Percentiles rank a stretch among this genome's conserved stretches.
Conservation (phyloP, 2,888 invertebrate genomes). For the Stenichneumon culpator region DNA sequence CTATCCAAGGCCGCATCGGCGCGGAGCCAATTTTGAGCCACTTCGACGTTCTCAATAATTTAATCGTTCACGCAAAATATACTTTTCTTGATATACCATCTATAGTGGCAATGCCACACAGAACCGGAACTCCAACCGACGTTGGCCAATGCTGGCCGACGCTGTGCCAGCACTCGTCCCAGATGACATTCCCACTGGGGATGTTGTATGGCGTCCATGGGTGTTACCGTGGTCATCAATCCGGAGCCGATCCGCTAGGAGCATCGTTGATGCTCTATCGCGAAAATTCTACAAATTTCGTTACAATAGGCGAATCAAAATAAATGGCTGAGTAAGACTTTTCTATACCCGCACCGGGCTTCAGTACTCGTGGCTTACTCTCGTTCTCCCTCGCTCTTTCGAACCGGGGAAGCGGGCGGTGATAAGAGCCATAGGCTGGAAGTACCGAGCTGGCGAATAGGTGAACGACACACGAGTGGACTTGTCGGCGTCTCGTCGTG, state of each 20-base stretch:
- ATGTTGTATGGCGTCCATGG: no score
- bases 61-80: no score
- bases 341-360: constrained; percentile 28
- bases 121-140: no score
- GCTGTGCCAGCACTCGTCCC: no score
- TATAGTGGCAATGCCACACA: no score
- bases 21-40: neutral
- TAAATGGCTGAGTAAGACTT: constrained; percentile 2
- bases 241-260: neutral
- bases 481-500: constrained; percentile 33
- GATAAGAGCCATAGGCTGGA: constrained; percentile 41
- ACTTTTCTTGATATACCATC: no score
- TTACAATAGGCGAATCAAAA: neutral
- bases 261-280: neutral
- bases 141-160: no score
- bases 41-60: no score
- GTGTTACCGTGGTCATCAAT: no score
- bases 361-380: constrained; percentile 19
- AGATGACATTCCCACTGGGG: no score
- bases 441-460: constrained; percentile 36
- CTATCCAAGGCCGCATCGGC: neutral
- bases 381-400: neutral
- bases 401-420: constrained; percentile 1
- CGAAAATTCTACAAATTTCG: neutral
- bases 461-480: constrained; percentile 41